These are phyloP conservation scores for Luperina testacea DNA, from an alignment of 2,888 invertebrate genomes.

Conservation along the genomic window DNA sequence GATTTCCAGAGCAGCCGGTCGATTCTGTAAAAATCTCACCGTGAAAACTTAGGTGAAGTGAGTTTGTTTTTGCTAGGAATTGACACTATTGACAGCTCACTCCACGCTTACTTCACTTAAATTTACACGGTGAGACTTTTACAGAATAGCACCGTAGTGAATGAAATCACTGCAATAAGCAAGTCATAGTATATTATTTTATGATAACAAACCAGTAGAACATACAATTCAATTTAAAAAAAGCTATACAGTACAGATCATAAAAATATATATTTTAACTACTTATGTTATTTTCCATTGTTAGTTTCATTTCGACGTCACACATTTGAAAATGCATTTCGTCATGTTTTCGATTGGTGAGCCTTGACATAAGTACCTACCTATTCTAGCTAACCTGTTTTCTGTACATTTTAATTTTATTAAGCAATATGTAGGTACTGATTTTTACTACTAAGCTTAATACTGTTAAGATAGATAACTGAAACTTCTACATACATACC, in stretches of 20 bases:
- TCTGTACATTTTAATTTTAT: not conserved
- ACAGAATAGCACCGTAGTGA: too few species aligned
- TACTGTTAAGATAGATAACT: too few species aligned
- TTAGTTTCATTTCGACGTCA: slow-evolving; percentile 27
- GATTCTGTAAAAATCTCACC: too few species aligned
- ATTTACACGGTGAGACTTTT: too few species aligned
- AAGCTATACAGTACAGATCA: not conserved
- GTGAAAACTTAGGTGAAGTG: too few species aligned
- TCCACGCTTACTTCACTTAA: too few species aligned
- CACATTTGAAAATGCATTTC: slow-evolving; percentile 59
- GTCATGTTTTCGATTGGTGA: slow-evolving; percentile 52
- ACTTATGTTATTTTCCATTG: not conserved
- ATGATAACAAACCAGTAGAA: not conserved
- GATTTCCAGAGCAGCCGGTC: not conserved
- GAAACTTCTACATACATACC: too few species aligned
- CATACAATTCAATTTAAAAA: slow-evolving; percentile 1
- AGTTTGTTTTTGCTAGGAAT: too few species aligned
- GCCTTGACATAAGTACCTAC: slow-evolving; percentile 2
- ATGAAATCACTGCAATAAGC: not conserved
- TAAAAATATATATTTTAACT: not conserved
- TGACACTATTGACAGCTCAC: too few species aligned
- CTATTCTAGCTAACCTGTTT: not conserved
- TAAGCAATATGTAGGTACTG: too few species aligned
- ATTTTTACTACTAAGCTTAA: too few species aligned
- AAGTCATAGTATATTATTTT: not conserved